Percentiles rank a stretch among this genome's conserved stretches.
Evolutionary conservation across 1,140 invertebrate genomes (phyloP).

Genomic region (Phthorimaea operculella): DNA sequence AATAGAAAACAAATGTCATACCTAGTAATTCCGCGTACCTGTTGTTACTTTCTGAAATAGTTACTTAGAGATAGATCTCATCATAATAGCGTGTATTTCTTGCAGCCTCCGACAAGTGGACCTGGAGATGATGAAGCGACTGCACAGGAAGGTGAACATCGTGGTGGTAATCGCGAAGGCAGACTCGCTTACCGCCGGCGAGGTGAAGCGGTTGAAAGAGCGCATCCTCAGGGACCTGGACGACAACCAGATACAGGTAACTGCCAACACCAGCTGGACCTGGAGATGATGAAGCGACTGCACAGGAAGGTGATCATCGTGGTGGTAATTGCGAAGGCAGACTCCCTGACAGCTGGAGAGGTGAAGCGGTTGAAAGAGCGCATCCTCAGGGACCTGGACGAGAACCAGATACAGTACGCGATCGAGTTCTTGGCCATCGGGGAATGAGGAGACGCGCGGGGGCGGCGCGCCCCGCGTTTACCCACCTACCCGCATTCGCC

Average conservation of each 20-base stretch:
- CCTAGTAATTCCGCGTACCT: too few relatives aligned
- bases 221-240: conserved; percentile 83
- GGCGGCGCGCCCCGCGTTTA: too few relatives aligned
- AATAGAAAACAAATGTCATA: too few relatives aligned
- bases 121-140: conserved; percentile 91
- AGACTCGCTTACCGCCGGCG: conserved; percentile 91
- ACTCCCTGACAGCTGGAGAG: conserved; percentile 92
- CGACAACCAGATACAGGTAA: conserved; percentile 85
- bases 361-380: conserved; percentile 89
- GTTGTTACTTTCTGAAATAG: too few relatives aligned
- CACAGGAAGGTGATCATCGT: conserved; percentile 98
- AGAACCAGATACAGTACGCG: conserved; percentile 87
- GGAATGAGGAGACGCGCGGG: too few relatives aligned
- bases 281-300: conserved; percentile 93
- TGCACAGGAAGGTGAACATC: conserved; percentile 97
- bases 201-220: conserved; percentile 90
- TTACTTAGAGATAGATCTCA: too few relatives aligned
- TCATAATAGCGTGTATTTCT: conserved; percentile 9
- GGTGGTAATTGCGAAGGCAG: conserved; percentile 97
- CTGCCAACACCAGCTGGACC: conserved; percentile 79
- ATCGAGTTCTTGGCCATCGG: too few relatives aligned
- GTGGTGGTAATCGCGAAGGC: conserved; percentile 98
- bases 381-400: conserved; percentile 82
- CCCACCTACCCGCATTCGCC: too few relatives aligned
- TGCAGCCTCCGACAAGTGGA: conserved; percentile 92